phyloP scores from a whole-genome alignment of 2,888 invertebrate species.

The Agrilus mali region DNA sequence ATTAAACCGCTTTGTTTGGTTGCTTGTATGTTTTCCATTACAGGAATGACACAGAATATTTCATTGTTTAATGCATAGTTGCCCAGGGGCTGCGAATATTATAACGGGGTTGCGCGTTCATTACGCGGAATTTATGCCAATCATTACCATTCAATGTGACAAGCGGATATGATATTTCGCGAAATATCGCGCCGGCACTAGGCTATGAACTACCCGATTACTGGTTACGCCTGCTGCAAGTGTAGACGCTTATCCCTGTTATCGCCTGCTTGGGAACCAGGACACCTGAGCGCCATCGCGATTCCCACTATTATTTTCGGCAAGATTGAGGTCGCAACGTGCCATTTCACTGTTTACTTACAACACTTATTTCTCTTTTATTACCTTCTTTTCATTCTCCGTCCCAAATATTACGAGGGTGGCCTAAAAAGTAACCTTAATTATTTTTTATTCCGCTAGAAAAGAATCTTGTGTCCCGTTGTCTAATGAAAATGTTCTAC shows the following conservation, averaged over 20 bases:
- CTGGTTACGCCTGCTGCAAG: conserved; percentile 22
- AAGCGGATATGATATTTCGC: conserved; percentile 34
- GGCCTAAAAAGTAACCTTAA: too few relatives aligned
- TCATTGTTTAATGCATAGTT: conserved; percentile 3
- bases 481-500: too few relatives aligned
- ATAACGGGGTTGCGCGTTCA: conserved; percentile 28
- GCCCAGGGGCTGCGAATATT: conserved; percentile 6
- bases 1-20: conserved; percentile 10
- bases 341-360: too few relatives aligned
- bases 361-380: not conserved
- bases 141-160: conserved; percentile 36
- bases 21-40: conserved; percentile 18
- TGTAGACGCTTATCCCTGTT: conserved; percentile 34
- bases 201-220: conserved; percentile 33
- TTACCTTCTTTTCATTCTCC: not conserved
- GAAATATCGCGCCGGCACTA: conserved; percentile 23
- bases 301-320: not conserved
- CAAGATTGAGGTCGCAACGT: too few relatives aligned
- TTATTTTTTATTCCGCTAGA: too few relatives aligned
- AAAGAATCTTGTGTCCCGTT: too few relatives aligned
- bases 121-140: conserved; percentile 36
- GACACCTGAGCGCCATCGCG: conserved; percentile 31
- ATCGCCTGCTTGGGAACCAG: conserved; percentile 32
- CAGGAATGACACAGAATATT: conserved; percentile 3
- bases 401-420: conserved; percentile 15